phyloP scores from a whole-genome alignment of 1,140 invertebrate genomes.

The Atopsyche davidsoni region DNA sequence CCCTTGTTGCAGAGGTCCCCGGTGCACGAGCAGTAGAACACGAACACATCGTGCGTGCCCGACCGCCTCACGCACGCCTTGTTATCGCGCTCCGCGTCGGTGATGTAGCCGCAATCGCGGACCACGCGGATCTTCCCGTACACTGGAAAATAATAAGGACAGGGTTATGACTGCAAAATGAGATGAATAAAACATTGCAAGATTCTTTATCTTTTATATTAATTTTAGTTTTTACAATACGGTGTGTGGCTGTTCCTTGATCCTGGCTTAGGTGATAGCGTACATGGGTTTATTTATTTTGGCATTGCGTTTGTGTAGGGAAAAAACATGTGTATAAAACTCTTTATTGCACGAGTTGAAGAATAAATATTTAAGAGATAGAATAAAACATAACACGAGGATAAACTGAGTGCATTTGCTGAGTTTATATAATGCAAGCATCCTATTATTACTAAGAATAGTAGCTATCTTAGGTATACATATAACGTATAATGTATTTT shows the following conservation, averaged over 20 bases:
- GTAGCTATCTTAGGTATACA: no score
- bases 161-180: not conserved
- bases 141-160: conserved; percentile 49
- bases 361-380: no score
- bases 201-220: no score
- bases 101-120: conserved; percentile 67
- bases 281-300: no score
- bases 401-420: no score
- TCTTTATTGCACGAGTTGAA: no score
- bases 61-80: conserved; percentile 56
- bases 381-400: no score
- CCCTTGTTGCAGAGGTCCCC: conserved; percentile 64
- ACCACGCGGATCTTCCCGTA: conserved; percentile 67
- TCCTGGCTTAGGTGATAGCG: not conserved
- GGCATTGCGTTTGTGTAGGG: no score
- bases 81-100: conserved; percentile 53
- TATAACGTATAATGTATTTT: no score
- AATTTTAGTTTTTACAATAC: not conserved
- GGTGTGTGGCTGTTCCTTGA: not conserved
- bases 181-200: not conserved
- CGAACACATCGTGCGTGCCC: conserved; percentile 68
- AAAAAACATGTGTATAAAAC: no score
- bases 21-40: conserved; percentile 69
- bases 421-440: no score
- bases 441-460: no score